A percentile compares a stretch with the other conserved stretches of the same genome.
These are phyloP conservation scores for Chamaea fasciata DNA, from an alignment of 2,113 vertebrate genomes.

Conservation along the genomic window DNA sequence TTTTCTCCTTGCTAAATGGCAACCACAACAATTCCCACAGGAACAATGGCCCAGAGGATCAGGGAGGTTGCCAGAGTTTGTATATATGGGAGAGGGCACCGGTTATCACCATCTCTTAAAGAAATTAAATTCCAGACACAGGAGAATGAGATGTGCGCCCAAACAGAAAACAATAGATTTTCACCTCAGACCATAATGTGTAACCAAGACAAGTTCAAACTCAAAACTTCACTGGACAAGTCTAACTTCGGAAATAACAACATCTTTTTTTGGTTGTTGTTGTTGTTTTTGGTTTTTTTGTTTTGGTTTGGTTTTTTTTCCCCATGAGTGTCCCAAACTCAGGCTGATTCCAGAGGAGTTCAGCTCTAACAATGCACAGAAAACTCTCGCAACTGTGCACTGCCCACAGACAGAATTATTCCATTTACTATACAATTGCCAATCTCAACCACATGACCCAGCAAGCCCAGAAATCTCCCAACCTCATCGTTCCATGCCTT, in stretches of 20 bases:
- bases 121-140: neutral
- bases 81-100: too few species aligned
- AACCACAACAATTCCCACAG: neutral
- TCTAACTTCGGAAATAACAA: neutral
- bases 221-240: neutral
- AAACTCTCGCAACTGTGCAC: neutral
- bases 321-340: neutral
- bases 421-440: neutral
- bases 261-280: too few species aligned
- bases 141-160: neutral
- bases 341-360: neutral
- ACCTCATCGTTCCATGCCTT: neutral
- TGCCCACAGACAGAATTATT: neutral
- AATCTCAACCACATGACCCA: neutral
- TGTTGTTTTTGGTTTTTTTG: too few species aligned
- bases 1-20: neutral
- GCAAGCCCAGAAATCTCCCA: constrained; percentile 7
- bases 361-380: neutral
- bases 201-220: neutral
- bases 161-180: neutral
- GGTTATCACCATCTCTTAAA: too few species aligned
- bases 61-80: too few species aligned
- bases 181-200: neutral
- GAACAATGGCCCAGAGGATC: too few species aligned
- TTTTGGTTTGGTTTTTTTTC: too few species aligned